Evolutionary conservation across 2,113 vertebrate species (phyloP).

Genomic region (Melanostigma gelatinosum): DNA sequence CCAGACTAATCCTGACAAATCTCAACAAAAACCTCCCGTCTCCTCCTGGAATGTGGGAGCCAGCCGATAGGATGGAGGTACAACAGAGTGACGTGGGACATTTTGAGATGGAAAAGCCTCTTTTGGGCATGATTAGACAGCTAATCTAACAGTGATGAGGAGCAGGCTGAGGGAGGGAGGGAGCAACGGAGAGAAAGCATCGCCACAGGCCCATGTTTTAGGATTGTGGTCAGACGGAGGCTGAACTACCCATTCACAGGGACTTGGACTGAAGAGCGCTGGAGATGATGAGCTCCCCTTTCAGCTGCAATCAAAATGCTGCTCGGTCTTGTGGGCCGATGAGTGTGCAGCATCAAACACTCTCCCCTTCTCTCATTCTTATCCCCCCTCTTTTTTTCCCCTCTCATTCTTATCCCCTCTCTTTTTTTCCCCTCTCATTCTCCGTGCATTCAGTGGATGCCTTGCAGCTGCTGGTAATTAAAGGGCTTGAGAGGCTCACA

Average conservation of each 20-base stretch:
- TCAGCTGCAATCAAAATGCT: conserved; percentile 79
- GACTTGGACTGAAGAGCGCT: conserved; percentile 71
- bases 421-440: conserved; percentile 47
- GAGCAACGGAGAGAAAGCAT: conserved; percentile 16
- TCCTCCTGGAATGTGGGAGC: conserved; percentile 22
- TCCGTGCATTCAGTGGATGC: conserved; percentile 67
- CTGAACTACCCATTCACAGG: conserved; percentile 59
- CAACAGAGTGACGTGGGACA: conserved; percentile 36
- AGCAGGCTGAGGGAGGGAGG: conserved; percentile 7
- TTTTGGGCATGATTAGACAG: conserved; percentile 62
- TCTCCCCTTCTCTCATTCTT: conserved; percentile 53
- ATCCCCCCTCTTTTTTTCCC: conserved; percentile 4
- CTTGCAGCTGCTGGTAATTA: conserved; percentile 84
- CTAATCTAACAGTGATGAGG: conserved; percentile 54
- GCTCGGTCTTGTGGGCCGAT: conserved; percentile 68
- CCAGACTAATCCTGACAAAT: conserved; percentile 58
- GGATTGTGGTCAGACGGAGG: conserved; percentile 65
- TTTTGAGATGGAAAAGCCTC: conserved; percentile 64
- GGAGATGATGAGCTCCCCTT: conserved; percentile 77
- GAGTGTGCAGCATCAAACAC: conserved; percentile 71
- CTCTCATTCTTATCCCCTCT: conserved; percentile 49
- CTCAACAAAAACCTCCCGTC: conserved; percentile 6
- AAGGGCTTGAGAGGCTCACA: conserved; percentile 73
- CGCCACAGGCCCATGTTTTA: conserved; percentile 56
- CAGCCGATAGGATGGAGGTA: conserved; percentile 21